These are phyloP conservation scores for Rhizomys pruinosus DNA, from an alignment of 2,113 vertebrate species.

Conservation along the genomic window DNA sequence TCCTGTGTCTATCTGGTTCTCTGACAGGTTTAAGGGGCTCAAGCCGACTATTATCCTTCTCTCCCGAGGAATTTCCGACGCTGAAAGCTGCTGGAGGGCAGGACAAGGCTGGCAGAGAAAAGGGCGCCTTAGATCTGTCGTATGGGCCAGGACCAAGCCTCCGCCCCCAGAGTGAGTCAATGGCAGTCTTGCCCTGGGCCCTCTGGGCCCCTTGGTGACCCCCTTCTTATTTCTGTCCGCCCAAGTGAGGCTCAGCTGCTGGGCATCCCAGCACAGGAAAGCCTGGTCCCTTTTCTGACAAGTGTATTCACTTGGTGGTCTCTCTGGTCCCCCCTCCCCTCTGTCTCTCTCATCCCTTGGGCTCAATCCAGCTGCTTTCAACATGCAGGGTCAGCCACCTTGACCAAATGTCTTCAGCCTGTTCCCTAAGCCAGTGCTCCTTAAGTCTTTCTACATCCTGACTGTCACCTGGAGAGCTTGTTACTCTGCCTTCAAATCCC, in stretches of 20 bases:
- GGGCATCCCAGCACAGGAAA: too few relatives aligned
- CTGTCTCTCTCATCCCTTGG: not conserved
- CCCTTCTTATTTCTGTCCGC: not conserved
- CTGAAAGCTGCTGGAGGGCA: constrained; percentile 99
- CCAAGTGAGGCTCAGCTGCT: not conserved
- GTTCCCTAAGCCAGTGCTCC: too few relatives aligned
- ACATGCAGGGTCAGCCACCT: not conserved
- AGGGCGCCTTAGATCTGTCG: constrained; percentile 99
- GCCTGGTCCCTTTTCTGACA: accelerated
- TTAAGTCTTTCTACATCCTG: not conserved
- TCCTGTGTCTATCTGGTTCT: constrained; percentile 18
- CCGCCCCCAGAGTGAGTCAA: constrained; percentile 97
- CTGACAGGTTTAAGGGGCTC: constrained; percentile 98
- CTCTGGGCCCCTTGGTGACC: not conserved
- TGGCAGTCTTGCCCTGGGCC: not conserved
- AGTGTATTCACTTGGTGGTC: accelerated
- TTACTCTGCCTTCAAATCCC: not conserved
- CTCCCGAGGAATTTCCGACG: constrained; percentile 99
- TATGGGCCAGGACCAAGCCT: constrained; percentile 99
- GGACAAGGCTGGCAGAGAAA: constrained; percentile 99
- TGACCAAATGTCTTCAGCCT: too few relatives aligned
- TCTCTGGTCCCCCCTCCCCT: not conserved
- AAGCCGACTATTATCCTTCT: constrained; percentile 99
- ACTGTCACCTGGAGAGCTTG: not conserved
- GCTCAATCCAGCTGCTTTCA: not conserved